Percentiles rank a stretch among this genome's conserved stretches.
Evolutionary conservation across 1,140 invertebrate genomes (phyloP).

Genomic region (Goniozus legneri): DNA sequence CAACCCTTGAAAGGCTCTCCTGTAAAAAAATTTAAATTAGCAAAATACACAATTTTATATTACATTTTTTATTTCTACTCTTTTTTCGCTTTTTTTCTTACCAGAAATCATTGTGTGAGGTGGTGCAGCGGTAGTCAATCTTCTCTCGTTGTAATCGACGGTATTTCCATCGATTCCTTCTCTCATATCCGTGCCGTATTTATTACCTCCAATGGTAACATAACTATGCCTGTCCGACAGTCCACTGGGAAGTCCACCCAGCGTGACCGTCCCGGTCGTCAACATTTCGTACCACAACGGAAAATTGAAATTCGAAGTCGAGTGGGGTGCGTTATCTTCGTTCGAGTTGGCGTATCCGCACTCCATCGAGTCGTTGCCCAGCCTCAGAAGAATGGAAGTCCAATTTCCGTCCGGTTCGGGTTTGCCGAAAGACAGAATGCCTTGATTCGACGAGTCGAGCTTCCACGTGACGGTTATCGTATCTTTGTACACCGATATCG

Average conservation of each 20-base stretch:
- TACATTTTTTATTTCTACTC: conserved; percentile 1
- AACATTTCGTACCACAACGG: conserved; percentile 61
- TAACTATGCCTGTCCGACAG: conserved; percentile 38
- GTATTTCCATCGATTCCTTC: conserved; percentile 35
- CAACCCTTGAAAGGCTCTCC: conserved; percentile 78
- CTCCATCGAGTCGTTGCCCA: conserved; percentile 57
- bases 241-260: conserved; percentile 39
- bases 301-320: conserved; percentile 51
- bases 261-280: conserved; percentile 46
- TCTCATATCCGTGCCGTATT: conserved; percentile 26
- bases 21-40: conserved; percentile 3
- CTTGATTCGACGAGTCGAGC: conserved; percentile 50
- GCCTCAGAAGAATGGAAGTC: conserved; percentile 62
- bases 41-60: neutral
- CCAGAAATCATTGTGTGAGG: conserved; percentile 42
- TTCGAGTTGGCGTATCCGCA: conserved; percentile 38
- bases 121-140: conserved; percentile 37
- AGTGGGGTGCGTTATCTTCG: conserved; percentile 29
- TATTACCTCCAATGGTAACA: conserved; percentile 31
- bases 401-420: conserved; percentile 63
- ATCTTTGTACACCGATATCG: conserved; percentile 67
- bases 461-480: conserved; percentile 67
- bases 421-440: conserved; percentile 59
- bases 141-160: conserved; percentile 32
- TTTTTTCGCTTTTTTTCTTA: too few relatives aligned